These are phyloP conservation scores for Notothenia rossii DNA, from an alignment of 2,113 vertebrate genomes.

Conservation along the genomic window DNA sequence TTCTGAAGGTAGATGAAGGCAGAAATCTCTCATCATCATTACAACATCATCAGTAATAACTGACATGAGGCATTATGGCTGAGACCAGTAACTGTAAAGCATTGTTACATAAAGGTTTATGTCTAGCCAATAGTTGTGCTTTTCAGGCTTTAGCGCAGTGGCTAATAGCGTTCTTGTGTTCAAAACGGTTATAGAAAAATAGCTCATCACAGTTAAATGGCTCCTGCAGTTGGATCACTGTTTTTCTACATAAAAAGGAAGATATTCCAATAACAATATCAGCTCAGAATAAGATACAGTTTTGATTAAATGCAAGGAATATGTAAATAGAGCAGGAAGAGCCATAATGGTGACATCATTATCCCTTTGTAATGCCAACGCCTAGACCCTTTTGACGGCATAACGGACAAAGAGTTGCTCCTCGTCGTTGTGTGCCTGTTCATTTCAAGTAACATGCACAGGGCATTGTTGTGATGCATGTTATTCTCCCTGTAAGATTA, in stretches of 20 bases:
- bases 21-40: constrained; percentile 11
- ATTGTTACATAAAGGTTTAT: constrained; percentile 44
- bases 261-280: constrained; percentile 6
- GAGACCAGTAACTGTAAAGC: constrained; percentile 23
- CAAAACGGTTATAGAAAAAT: constrained; percentile 33
- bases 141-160: constrained; percentile 42
- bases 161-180: constrained; percentile 16
- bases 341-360: not conserved
- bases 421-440: not conserved
- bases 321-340: not conserved
- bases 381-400: constrained; percentile 2
- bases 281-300: constrained; percentile 14
- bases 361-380: constrained; percentile 4
- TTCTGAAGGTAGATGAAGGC: constrained; percentile 44
- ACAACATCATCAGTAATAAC: constrained; percentile 43
- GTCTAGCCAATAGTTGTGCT: constrained; percentile 43
- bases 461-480: constrained; percentile 17
- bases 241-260: constrained; percentile 16
- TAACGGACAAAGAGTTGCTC: constrained; percentile 22
- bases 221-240: constrained; percentile 35
- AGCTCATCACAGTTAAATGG: constrained; percentile 49
- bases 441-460: constrained; percentile 21
- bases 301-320: not conserved
- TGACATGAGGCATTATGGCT: constrained; percentile 41
- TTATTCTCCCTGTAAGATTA: constrained; percentile 31